Conservation (phyloP, 2,113 vertebrate species). For the Atrichornis clamosus region DNA sequence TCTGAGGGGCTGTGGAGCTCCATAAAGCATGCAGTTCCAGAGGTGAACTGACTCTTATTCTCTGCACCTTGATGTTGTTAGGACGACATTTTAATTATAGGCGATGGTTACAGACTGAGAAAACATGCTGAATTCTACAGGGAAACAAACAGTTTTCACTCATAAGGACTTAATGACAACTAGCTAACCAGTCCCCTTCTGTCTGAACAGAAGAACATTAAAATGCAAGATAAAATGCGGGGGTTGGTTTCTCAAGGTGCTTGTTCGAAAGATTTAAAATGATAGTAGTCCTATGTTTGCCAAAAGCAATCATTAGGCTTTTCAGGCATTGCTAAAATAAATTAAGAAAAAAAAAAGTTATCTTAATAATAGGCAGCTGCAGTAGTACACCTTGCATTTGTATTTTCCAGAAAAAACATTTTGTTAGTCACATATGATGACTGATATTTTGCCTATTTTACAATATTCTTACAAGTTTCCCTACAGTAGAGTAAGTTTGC, state of each 20-base stretch:
- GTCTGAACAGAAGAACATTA: neutral
- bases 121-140: conserved; percentile 30
- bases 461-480: conserved; percentile 48
- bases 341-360: neutral
- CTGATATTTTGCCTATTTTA: conserved; percentile 13
- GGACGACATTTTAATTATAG: conserved; percentile 70
- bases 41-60: conserved; percentile 50
- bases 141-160: conserved; percentile 37
- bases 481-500: conserved; percentile 44
- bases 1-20: conserved; percentile 67
- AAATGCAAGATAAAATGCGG: conserved; percentile 30
- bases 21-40: conserved; percentile 57
- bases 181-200: neutral
- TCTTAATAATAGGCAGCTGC: neutral
- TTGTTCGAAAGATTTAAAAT: neutral
- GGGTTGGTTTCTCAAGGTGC: neutral
- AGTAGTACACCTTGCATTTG: neutral
- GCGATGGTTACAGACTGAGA: conserved; percentile 36
- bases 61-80: conserved; percentile 36
- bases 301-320: conserved; percentile 39
- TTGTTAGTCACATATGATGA: neutral
- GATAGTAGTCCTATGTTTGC: conserved; percentile 6
- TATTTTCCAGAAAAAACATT: conserved; percentile 42
- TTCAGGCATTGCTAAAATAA: conserved; percentile 48
- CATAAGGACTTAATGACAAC: conserved; percentile 36